Base-by-base conservation (phyloP, 2,797 vertebrate species). In the Calcarius lapponicus region DNA sequence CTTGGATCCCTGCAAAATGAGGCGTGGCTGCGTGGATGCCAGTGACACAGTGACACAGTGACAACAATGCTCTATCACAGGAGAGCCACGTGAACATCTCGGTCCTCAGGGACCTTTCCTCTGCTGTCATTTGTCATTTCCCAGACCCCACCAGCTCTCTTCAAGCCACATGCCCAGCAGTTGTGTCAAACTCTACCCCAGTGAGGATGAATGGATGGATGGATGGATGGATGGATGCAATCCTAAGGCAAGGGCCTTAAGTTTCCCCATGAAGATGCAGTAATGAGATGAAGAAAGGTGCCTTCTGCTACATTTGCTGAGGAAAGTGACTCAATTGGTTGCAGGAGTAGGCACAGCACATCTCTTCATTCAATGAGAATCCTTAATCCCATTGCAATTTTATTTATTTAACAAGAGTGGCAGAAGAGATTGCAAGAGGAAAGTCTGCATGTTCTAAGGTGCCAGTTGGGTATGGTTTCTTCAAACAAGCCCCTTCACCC, bases 281-380 rank as follows among this genome's bases (percentile, higher is more conserved):
- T 73, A 88, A 71, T 16, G 69, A 94, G 71, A 88, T 32, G 80
- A 94, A 94, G 93, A 91, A 97, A 95, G 96, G 96, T 97, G 95
- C 96, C 96, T 97, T 96, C 93, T 95, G 88, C 80, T 80, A 38
- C 13, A 1, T 62, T 60, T 78, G 64, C 86, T 71, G 73, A 84
- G 65, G 43, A 75, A 67, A 89, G 67, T 10, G 80, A 95, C 80
- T 95, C 87, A 19, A 51, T 65, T 36, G 15, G 45, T 51, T 80
- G 90, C 65, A 92, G 67, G 57, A 65, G 83, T 32, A 90, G 83
- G 80, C 90, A 65, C 80, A 67, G 80, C 36, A 38, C 54, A 53
- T 67, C 66, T 72, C 87, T 85, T 94, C 50, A n/a, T 82, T 69
- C 82, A 61, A 78, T 83, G 74, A 93, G 65, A 86, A 88, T 87